Conservation (phyloP, 92 coral and sea anemone species). For the Heteractis magnifica region DNA sequence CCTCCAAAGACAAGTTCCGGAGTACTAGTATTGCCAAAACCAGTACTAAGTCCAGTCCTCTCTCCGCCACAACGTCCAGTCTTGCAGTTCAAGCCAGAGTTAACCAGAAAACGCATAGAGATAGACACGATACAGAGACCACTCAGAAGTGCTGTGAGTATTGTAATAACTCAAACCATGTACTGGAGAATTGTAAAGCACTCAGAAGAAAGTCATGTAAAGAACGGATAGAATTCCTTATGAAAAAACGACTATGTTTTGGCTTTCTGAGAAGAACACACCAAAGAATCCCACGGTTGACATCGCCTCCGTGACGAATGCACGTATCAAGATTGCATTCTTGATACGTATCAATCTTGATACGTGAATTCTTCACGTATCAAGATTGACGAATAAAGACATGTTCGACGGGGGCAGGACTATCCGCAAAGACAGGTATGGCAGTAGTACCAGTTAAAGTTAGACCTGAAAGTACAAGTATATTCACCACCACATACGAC, state of each 20-base stretch:
- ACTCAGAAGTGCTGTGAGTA: conserved; percentile 17
- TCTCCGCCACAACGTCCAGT: neutral
- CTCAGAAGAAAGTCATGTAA: conserved; percentile 38
- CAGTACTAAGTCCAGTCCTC: neutral
- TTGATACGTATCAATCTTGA: no score
- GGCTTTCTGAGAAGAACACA: conserved; percentile 24
- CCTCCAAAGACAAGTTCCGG: neutral
- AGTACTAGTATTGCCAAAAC: neutral
- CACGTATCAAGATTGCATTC: neutral
- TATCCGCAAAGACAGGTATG: conserved; percentile 4
- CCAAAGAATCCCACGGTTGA: neutral
- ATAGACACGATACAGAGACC: neutral
- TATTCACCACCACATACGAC: conserved; percentile 25
- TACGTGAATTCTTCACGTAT: neutral
- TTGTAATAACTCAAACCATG: conserved; percentile 28
- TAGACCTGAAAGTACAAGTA: conserved; percentile 15
- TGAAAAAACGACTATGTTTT: conserved; percentile 38
- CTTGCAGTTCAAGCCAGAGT: conserved; percentile 12
- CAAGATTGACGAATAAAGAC: neutral
- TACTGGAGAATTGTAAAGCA: conserved; percentile 25
- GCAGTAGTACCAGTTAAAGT: conserved; percentile 56
- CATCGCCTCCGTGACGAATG: neutral
- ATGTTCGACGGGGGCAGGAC: conserved; percentile 19
- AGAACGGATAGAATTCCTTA: conserved; percentile 35
- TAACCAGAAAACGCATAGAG: neutral